Conservation (phyloP, 2,113 vertebrate species). For the Gnathonemus echidnorhynchus region DNA sequence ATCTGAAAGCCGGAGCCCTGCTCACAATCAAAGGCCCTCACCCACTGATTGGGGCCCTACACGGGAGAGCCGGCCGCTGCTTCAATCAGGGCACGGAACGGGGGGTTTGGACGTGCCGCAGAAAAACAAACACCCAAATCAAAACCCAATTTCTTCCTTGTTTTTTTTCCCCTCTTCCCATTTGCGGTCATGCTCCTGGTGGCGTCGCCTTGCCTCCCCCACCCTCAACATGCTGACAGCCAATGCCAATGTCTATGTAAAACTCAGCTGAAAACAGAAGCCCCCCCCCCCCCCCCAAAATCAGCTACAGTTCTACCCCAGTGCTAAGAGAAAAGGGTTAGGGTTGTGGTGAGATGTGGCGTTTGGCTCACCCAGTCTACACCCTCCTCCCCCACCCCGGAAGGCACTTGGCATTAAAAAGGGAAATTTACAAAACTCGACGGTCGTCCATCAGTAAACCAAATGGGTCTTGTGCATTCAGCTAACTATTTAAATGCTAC, state of each 20-base stretch:
- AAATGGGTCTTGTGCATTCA: not conserved
- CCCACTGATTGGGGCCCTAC: slow-evolving; percentile 15
- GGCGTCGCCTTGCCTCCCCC: not conserved
- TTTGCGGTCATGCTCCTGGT: not conserved
- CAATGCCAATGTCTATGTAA: not conserved
- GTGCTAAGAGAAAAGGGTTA: not conserved
- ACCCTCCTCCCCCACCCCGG: not conserved
- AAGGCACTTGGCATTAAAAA: not conserved
- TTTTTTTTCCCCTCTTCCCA: not conserved
- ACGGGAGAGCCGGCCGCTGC: not conserved
- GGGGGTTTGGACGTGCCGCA: not conserved
- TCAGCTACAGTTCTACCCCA: not conserved
- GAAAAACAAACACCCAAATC: slow-evolving; percentile 24
- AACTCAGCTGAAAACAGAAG: not conserved
- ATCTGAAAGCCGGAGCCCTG: slow-evolving; percentile 22
- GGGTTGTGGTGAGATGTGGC: not conserved
- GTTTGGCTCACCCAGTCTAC: not conserved
- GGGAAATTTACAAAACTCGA: not conserved
- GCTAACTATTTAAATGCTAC: not conserved
- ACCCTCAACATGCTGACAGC: not conserved
- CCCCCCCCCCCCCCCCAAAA: not conserved
- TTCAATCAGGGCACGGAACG: not conserved
- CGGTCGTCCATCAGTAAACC: not conserved
- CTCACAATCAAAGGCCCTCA: slow-evolving; percentile 26
- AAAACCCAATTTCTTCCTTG: not conserved